Evolutionary conservation across 1,140 invertebrate species (phyloP), one percentile per base, ranked within the genome.

Genomic region (Campodea augens): DNA sequence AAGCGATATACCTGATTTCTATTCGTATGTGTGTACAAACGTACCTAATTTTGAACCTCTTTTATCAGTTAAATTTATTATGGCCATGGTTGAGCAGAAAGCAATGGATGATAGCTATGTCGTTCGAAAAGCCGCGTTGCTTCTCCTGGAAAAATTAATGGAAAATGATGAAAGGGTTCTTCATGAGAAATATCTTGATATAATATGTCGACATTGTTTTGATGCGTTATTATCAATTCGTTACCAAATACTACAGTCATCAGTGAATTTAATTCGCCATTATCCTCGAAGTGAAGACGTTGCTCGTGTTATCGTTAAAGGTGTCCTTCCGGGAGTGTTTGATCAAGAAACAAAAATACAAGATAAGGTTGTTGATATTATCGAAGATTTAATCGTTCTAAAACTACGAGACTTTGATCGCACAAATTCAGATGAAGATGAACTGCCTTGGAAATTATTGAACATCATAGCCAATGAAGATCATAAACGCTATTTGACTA

Each of bases 341-440:
- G 75, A 78, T 54, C 57, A 70, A 19, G 75, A 77, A 54, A 54
- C 57, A 1, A 71, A 68, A 49, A 65, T 74, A 0, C 70, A 74
- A 47, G 72, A 73, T 42, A 74, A 73, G 52, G 72, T 71, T 37
- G 49, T 74, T 22, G 67, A 72, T 40, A 56, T 60, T 23, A 50
- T 64, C 21, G 58, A 60, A 42, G 19, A 3, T 25, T 19, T 46
- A 23, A 27, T 45, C 39, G 5, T 48, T 47, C 7, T 15, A 15
- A 32, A 32, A 15, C 27, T 32, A 7, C 7, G 27, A 32, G 15
- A 32, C 7, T 7, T 15, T 15, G 27, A 10, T 7, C 27, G 7
- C 27, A 32, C 27, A 32, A 7, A 32, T 7, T 15, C 7, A 15
- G 27, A 32, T 7, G 27, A 15, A 32, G n/a, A n/a, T n/a, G n/a